Evolutionary conservation across 2,113 vertebrate genomes (phyloP).

Genomic region (Catharus minimus): DNA sequence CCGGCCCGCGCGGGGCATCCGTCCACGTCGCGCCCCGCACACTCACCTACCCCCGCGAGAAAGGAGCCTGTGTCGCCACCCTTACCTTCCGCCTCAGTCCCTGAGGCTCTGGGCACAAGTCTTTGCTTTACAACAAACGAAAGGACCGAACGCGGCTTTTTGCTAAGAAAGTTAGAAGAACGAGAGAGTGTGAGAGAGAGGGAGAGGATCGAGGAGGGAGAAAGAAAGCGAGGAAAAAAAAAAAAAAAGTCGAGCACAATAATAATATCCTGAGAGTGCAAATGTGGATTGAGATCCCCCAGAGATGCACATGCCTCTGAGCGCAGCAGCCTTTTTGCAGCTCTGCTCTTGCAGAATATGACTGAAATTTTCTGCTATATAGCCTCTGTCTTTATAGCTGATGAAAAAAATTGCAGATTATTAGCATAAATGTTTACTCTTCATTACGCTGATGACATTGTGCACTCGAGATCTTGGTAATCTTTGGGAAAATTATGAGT

Average conservation of each 20-base stretch:
- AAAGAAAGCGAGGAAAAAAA: not conserved
- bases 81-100: slow-evolving; percentile 85
- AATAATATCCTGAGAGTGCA: slow-evolving; percentile 73
- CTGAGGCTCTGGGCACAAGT: slow-evolving; percentile 71
- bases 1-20: slow-evolving; percentile 59
- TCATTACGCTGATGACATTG: slow-evolving; percentile 99
- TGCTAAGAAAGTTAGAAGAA: slow-evolving; percentile 69
- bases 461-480: slow-evolving; percentile 99
- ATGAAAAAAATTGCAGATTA: slow-evolving; percentile 99
- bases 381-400: slow-evolving; percentile 99
- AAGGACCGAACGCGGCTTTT: slow-evolving; percentile 69
- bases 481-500: slow-evolving; percentile 99
- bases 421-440: slow-evolving; percentile 99
- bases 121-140: slow-evolving; percentile 72
- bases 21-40: slow-evolving; percentile 23
- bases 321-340: slow-evolving; percentile 84
- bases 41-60: slow-evolving; percentile 71
- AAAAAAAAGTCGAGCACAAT: slow-evolving; percentile 43
- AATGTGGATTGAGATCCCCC: slow-evolving; percentile 78
- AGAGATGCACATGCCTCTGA: slow-evolving; percentile 78
- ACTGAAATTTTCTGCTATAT: slow-evolving; percentile 99
- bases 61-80: slow-evolving; percentile 70
- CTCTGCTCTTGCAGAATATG: slow-evolving; percentile 89
- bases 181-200: slow-evolving; percentile 18
- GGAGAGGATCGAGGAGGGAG: slow-evolving; percentile 5